Percentiles rank a stretch among this genome's conserved stretches.
Evolutionary conservation across 2,113 vertebrate genomes (phyloP).

Genomic region (Leptocoma aspasia): DNA sequence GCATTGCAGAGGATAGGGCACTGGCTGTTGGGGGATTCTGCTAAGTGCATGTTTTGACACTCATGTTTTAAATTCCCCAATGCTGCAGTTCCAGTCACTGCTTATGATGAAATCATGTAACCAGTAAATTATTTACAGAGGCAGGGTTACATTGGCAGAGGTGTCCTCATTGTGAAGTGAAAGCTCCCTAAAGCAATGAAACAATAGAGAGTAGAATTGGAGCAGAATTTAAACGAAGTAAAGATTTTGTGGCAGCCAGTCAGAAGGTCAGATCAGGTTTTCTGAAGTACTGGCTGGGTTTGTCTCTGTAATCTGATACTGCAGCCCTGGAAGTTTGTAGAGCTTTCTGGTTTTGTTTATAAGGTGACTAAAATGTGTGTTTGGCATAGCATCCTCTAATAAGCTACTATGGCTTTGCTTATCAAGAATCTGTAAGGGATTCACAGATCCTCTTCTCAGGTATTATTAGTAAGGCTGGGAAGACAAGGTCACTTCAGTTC

Average conservation of each 20-base stretch:
- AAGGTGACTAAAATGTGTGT: neutral
- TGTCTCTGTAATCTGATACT: slow-evolving; percentile 1
- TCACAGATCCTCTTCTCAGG: neutral
- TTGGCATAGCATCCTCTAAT: neutral
- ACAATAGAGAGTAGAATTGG: slow-evolving; percentile 36
- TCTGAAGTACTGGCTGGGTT: neutral
- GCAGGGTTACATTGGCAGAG: slow-evolving; percentile 9
- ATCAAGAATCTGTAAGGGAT: neutral
- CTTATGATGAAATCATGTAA: slow-evolving; percentile 40
- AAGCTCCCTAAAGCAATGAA: slow-evolving; percentile 22
- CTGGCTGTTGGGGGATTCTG: neutral
- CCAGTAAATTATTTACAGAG: slow-evolving; percentile 60
- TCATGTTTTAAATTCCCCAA: neutral
- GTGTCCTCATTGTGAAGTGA: slow-evolving; percentile 38
- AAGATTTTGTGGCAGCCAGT: slow-evolving; percentile 42
- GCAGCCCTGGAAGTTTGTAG: neutral
- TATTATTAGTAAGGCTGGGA: neutral
- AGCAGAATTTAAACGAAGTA: slow-evolving; percentile 54
- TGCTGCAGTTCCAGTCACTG: slow-evolving; percentile 2
- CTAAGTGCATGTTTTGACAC: neutral
- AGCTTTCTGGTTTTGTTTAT: slow-evolving; percentile 22
- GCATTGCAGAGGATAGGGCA: neutral
- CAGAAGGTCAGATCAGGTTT: neutral
- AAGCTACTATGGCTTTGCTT: neutral
- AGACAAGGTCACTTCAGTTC: neutral